Percentiles rank a stretch among this genome's conserved stretches.
phyloP scores from a whole-genome alignment of 92 coral and sea anemone genomes.

The Galaxea fascicularis region DNA sequence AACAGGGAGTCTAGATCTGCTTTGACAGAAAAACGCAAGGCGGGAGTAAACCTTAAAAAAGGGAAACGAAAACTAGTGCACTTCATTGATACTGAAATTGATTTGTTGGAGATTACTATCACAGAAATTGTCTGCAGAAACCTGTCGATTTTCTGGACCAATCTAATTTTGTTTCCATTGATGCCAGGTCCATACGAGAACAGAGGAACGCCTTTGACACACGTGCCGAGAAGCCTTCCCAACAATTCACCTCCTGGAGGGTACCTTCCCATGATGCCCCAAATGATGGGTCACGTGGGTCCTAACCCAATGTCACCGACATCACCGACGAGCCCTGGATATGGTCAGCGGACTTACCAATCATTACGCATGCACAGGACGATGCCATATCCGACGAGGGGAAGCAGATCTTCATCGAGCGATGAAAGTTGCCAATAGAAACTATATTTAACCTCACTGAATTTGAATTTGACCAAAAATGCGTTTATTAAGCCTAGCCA shows the following conservation, averaged over 20 bases:
- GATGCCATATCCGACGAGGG: slow-evolving; percentile 91
- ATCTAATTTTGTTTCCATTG: neutral
- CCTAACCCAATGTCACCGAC: slow-evolving; percentile 83
- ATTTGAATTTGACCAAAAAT: neutral
- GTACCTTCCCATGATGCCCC: slow-evolving; percentile 89
- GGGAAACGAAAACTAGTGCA: no score
- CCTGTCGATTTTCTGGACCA: neutral
- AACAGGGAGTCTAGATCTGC: no score
- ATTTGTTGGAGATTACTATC: no score
- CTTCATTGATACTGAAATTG: no score
- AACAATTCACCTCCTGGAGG: slow-evolving; percentile 71
- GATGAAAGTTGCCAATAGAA: slow-evolving; percentile 67
- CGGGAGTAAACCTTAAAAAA: no score
- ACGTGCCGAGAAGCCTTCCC: slow-evolving; percentile 43
- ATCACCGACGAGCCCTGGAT: slow-evolving; percentile 96
- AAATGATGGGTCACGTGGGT: slow-evolving; percentile 75
- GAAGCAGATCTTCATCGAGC: slow-evolving; percentile 79
- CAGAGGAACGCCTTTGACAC: slow-evolving; percentile 49
- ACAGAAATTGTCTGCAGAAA: no score
- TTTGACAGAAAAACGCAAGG: no score
- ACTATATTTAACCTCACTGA: neutral
- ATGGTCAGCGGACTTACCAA: slow-evolving; percentile 96
- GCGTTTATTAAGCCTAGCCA: neutral
- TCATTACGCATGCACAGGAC: slow-evolving; percentile 94
- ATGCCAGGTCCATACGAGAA: slow-evolving; percentile 45